Evolutionary conservation across 2,797 vertebrate genomes (phyloP), one percentile per base, ranked within the genome.

Genomic region (Onychomys torridus): DNA sequence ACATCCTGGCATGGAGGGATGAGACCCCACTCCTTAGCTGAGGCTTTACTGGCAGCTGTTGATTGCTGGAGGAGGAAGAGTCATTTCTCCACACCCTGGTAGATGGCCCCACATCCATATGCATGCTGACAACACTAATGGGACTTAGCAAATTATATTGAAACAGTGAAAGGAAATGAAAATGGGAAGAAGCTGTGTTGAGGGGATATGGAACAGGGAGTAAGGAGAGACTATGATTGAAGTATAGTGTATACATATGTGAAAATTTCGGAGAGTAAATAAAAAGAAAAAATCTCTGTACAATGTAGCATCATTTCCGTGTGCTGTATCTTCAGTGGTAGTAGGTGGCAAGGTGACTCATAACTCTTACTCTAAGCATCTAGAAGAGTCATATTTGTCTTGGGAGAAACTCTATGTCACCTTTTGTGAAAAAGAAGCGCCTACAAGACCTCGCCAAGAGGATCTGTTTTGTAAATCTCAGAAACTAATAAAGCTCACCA

Each of bases 371-470:
- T 90, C 91, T 69, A 82, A 95, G 89, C 78, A 95, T 83, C 73
- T 82, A 69, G 5, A 67, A 94, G 78, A 89, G 85, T 92, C 87
- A n/a, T 52, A 63, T 96, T 92, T 94, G 73, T 89, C 96, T 96
- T 34, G 27, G 73, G 61, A 95, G 65, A 89, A 89, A 77, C 52
- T 83, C 69, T 57, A n/a, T 91, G 81, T 97, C 78, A 89, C 63
- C 83, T 95, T 91, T 85, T 29, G 34, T 8, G 32, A 91, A 91
- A 93, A 83, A 89, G 49, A 95, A 73, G 37, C 32, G 6, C 21
- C 85, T 40, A 85, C 0, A 34, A 92, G 94, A 37, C 69, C 23
- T 95, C 90, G 95, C 77, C 81, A 75, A 63, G 83, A 95, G 25
- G 37, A 23, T 73, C 2, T 19, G 46, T 59, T 83, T 93, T 57